Evolutionary conservation across 64 coral and sea anemone genomes (phyloP).

Genomic region (Catalaphyllia jardinei): DNA sequence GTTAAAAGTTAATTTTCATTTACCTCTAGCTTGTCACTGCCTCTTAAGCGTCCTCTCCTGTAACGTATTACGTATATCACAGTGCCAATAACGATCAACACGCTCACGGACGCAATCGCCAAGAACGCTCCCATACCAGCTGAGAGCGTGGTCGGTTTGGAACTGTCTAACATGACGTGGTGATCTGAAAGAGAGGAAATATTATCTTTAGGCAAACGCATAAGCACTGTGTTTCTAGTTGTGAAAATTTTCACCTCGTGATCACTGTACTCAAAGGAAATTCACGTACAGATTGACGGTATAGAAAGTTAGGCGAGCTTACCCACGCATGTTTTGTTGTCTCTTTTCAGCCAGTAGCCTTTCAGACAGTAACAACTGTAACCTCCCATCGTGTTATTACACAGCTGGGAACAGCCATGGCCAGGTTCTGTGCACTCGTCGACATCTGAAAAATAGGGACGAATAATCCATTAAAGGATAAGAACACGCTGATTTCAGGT

Average conservation of each 20-base stretch:
- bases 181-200: slow-evolving; percentile 15
- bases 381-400: slow-evolving; percentile 61
- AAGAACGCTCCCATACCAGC: slow-evolving; percentile 63
- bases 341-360: slow-evolving; percentile 29
- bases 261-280: too few relatives aligned
- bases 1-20: not conserved
- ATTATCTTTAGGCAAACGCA: not conserved
- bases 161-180: slow-evolving; percentile 33
- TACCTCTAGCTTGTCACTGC: slow-evolving; percentile 24
- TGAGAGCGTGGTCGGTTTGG: slow-evolving; percentile 47
- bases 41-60: slow-evolving; percentile 2
- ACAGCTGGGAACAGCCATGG: slow-evolving; percentile 59
- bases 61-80: slow-evolving; percentile 38
- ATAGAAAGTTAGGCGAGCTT: not conserved
- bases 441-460: slow-evolving; percentile 26
- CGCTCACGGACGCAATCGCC: slow-evolving; percentile 2
- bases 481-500: not conserved
- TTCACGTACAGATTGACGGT: too few relatives aligned
- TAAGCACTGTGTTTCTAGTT: not conserved
- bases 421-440: slow-evolving; percentile 48
- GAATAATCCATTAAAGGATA: not conserved
- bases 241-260: not conserved
- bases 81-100: slow-evolving; percentile 28
- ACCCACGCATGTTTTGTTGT: slow-evolving; percentile 62
- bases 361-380: slow-evolving; percentile 48